phyloP scores from a whole-genome alignment of 2,797 vertebrate species.

The Ctenosaura bakeri region DNA sequence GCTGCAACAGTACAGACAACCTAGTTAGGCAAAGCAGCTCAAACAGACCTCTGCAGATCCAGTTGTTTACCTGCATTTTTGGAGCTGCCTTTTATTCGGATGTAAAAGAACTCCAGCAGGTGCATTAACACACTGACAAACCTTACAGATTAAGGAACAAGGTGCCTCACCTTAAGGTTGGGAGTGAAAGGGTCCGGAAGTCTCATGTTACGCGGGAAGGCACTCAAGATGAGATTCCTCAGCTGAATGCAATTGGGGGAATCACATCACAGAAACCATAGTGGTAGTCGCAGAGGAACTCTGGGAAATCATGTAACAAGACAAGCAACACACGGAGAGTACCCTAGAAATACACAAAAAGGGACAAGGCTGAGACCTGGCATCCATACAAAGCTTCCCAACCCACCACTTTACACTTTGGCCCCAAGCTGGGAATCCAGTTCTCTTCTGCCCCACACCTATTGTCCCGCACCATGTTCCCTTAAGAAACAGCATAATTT shows the following conservation, averaged over 20 bases:
- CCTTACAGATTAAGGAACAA: background rate
- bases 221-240: constrained; percentile 99
- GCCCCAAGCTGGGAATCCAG: background rate
- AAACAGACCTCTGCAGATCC: no score
- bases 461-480: background rate
- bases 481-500: constrained; percentile 39
- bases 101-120: no score
- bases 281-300: constrained; percentile 99
- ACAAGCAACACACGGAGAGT: constrained; percentile 97
- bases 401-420: background rate
- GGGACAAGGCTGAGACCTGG: background rate
- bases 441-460: background rate
- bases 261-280: constrained; percentile 99
- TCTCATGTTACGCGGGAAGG: constrained; percentile 99
- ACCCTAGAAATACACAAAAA: constrained; percentile 80
- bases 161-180: constrained; percentile 91
- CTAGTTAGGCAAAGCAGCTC: no score
- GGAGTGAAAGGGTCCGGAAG: constrained; percentile 99
- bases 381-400: background rate
- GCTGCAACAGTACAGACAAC: no score
- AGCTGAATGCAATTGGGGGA: constrained; percentile 99
- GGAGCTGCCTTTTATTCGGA: no score
- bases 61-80: no score
- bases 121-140: no score
- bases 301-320: constrained; percentile 97